Conservation (phyloP, 2,797 vertebrate species). For the Meda fulgida region DNA sequence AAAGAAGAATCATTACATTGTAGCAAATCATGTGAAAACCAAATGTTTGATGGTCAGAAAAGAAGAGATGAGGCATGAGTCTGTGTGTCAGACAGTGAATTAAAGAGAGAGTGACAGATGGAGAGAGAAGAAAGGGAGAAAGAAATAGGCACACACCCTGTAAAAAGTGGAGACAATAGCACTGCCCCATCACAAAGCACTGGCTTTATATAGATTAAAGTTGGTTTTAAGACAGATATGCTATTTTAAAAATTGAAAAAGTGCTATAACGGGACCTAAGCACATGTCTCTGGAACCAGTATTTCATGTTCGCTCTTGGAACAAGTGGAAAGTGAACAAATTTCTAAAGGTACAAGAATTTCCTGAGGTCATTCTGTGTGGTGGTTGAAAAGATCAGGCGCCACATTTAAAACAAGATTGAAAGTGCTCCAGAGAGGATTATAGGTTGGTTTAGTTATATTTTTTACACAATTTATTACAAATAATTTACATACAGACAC, state of each 20-base stretch:
- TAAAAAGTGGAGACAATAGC: conserved; percentile 15
- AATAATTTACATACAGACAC: background rate
- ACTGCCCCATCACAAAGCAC: background rate
- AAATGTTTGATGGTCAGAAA: conserved; percentile 46
- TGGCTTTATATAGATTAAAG: background rate
- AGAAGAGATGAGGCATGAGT: conserved; percentile 44
- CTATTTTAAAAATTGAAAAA: background rate
- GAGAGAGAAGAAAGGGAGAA: conserved; percentile 62
- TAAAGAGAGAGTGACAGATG: conserved; percentile 36
- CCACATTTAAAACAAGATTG: background rate
- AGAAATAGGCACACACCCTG: conserved; percentile 57
- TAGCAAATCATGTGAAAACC: conserved; percentile 36
- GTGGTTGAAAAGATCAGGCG: background rate
- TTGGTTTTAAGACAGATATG: background rate
- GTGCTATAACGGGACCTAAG: background rate
- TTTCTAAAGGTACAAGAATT: background rate
- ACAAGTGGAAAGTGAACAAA: background rate
- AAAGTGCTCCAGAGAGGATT: conserved; percentile 1
- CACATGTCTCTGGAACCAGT: background rate
- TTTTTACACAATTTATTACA: background rate
- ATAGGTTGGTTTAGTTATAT: background rate
- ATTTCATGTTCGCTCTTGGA: background rate
- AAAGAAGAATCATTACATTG: background rate
- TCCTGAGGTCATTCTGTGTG: background rate
- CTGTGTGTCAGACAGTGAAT: conserved; percentile 26